Conservation (phyloP, 2,888 invertebrate genomes). For the Malthinus seriepunctatus region DNA sequence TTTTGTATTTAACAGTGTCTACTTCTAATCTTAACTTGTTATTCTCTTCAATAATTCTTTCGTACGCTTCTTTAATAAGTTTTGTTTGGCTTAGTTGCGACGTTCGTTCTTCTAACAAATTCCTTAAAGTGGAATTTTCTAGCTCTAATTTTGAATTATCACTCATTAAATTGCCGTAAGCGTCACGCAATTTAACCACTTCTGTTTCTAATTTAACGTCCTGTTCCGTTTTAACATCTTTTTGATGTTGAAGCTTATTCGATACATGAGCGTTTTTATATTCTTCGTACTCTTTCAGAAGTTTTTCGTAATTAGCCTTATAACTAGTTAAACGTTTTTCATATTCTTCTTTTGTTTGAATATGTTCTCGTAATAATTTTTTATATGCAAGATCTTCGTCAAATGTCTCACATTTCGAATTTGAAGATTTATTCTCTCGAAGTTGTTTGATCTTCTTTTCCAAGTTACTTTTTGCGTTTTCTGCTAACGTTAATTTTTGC, state of each 20-base stretch:
- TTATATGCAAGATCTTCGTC: conserved; percentile 39
- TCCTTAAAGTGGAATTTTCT: conserved; percentile 44
- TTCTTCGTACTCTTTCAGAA: conserved; percentile 34
- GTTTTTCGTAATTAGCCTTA: conserved; percentile 35
- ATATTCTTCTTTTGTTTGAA: conserved; percentile 37
- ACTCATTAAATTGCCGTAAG: conserved; percentile 44
- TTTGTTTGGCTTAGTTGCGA: conserved; percentile 36
- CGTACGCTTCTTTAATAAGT: conserved; percentile 49
- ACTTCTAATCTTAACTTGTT: conserved; percentile 48
- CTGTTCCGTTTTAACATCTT: conserved; percentile 23
- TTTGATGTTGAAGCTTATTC: conserved; percentile 21
- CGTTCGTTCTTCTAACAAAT: conserved; percentile 41
- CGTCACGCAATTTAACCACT: conserved; percentile 40
- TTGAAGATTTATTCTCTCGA: conserved; percentile 40
- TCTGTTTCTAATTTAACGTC: conserved; percentile 32
- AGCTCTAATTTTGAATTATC: conserved; percentile 46
- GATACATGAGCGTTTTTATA: conserved; percentile 13
- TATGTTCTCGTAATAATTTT: conserved; percentile 37
- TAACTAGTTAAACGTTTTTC: conserved; percentile 37
- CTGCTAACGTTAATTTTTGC: conserved; percentile 38
- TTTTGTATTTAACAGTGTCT: conserved; percentile 50
- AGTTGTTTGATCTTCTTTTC: conserved; percentile 43
- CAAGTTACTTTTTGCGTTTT: conserved; percentile 38
- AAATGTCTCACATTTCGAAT: conserved; percentile 19
- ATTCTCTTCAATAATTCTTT: conserved; percentile 51